Evolutionary conservation across 2,888 invertebrate genomes (phyloP).

Genomic region (Gryllus longicercus): DNA sequence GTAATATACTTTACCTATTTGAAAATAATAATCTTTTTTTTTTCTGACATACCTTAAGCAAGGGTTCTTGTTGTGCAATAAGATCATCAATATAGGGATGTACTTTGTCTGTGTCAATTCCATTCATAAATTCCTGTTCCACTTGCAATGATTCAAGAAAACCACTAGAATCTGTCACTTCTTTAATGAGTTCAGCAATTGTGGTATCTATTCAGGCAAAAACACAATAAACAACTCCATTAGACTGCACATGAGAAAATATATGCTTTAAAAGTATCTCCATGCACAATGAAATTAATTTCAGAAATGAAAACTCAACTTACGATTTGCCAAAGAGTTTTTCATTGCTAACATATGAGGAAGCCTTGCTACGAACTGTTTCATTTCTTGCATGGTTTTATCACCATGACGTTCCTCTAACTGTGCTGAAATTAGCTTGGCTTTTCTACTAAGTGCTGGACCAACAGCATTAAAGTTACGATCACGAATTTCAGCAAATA

Average conservation of each 20-base stretch:
- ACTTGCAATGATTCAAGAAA: conserved; percentile 76
- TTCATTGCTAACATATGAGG: conserved; percentile 85
- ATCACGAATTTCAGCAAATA: conserved; percentile 85
- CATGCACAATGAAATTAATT: background rate
- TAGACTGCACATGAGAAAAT: background rate
- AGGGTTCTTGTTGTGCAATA: conserved; percentile 78
- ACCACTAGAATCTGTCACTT: conserved; percentile 68
- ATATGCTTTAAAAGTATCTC: background rate
- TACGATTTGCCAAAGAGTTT: conserved; percentile 71
- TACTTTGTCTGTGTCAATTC: conserved; percentile 85
- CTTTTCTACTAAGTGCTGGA: conserved; percentile 77
- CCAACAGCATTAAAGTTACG: conserved; percentile 91
- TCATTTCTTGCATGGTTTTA: conserved; percentile 91
- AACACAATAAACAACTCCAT: conserved; percentile 30
- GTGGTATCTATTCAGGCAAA: conserved; percentile 67
- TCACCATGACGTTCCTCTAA: conserved; percentile 80
- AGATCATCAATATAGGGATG: conserved; percentile 88
- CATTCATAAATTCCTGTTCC: conserved; percentile 90
- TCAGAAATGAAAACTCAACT: conserved; percentile 38
- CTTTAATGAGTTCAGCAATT: conserved; percentile 90
- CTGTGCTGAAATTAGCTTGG: conserved; percentile 79
- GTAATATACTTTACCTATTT: too few species aligned
- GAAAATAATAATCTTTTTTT: too few species aligned
- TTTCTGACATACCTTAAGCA: conserved; percentile 59
- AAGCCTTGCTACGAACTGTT: conserved; percentile 83